Evolutionary conservation across 2,888 invertebrate species (phyloP), one percentile per base, ranked within the genome.

Genomic region (Dendrolimus houi): DNA sequence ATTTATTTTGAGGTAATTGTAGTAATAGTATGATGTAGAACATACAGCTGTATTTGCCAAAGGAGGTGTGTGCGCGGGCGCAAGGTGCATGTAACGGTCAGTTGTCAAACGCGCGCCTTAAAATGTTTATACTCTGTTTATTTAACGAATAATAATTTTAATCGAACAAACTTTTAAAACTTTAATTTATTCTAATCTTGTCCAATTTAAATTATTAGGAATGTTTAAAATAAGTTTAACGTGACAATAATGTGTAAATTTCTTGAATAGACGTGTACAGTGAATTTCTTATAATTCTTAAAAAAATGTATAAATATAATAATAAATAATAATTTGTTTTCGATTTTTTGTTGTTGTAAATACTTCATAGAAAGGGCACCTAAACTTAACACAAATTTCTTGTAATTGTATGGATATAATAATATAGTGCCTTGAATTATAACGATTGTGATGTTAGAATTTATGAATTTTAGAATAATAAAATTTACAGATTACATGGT

Each of bases 11-110:
- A 65, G 77, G 72, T 72, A 67, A 64, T 65, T 67, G 60, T 69
- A 71, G 58, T 8, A 47, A 47, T 47, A 47, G 47, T 47, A 47
- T 47, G 61, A 59, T 67, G 62, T 68, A 59, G 72, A 77, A 78
- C 81, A 85, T 88, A 88, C 88, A 88, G 88, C 88, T 90, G 89
- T 86, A 71, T 74, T 77, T 78, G 76, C 87, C 87, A 89, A 87
- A 88, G 87, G 77, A 75, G 70, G 77, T 78, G 79, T 47, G 47
- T 29, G 72, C 68, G 75, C 74, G 70, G 71, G 74, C 85, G 87
- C 89, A 90, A 90, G 90, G 90, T 90, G 90, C 75, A 69, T 60
- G 75, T 83, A 87, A 88, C 90, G 88, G 88, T 81, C 84, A 69
- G 64, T 47, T 60, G 63, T 58, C 60, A 66, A 75, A 74, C 69